Base-by-base conservation (phyloP, 2,113 vertebrate species). In the Saimiri boliviensis region DNA sequence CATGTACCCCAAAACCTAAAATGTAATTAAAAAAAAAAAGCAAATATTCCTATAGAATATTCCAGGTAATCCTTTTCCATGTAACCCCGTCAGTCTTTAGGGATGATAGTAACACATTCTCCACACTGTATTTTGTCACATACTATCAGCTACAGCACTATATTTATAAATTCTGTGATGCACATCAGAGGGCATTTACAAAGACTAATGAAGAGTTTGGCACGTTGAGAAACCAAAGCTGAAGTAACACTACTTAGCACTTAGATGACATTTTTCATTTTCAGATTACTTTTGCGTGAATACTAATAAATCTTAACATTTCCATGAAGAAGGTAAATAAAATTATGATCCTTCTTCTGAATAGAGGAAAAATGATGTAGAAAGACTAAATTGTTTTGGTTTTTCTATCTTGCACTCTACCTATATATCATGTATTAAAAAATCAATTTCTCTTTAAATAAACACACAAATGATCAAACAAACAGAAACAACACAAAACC, bases 151-250 rank as follows among this genome's bases (percentile, higher is more conserved):
- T 97, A 89, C 4, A 7, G 47, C 2, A 66, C 12, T 5, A 0
- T 35, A 12, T 76, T 97, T 95, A 80, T 93, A 96, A 82, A 91
- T 81, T 91, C 25, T 81, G 49, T 95, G 37, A 94, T 10, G 60
- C 79, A 70, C 42, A 89, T 56, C 60, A 96, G 35, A 86, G 68
- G 52, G 73, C 86, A 32, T 70, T 8, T 97, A 86, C 47, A 90
- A 86, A 94, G 93, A 96, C 45, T 83, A 97, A 97, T 86, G 76
- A 93, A 60, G 58, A 86, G 16, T 89, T 93, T 91, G 49, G 21
- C 45, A 93, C 88, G 97, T 97, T 71, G 81, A 79, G 60, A 94
- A 97, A 92, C 16, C 74, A 96, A 95, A 89, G 76, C 47, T 76
- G 63, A 87, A 93, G 60, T 5, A 87, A 90, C 19, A 89, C 45